Evolutionary conservation across 2,797 vertebrate genomes (phyloP).

Genomic region (Numenius phaeopus): DNA sequence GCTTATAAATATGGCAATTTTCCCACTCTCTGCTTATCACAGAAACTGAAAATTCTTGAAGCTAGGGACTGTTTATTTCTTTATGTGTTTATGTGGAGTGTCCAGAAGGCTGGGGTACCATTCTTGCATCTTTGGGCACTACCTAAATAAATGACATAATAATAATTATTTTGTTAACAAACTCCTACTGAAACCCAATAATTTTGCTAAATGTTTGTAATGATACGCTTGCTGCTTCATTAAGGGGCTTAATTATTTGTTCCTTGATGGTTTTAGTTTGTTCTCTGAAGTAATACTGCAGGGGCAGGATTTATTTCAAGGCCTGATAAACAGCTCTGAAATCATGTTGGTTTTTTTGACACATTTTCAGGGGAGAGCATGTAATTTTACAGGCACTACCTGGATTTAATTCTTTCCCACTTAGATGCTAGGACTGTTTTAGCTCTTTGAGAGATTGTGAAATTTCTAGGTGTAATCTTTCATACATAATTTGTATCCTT

Average conservation of each 20-base stretch:
- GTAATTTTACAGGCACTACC: background rate
- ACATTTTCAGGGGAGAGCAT: background rate
- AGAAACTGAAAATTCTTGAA: background rate
- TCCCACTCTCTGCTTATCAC: background rate
- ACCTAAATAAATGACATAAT: background rate
- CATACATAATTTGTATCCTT: background rate
- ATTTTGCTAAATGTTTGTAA: conserved; percentile 7
- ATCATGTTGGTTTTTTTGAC: background rate
- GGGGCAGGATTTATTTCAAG: background rate
- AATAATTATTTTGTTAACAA: background rate
- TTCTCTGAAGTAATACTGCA: background rate
- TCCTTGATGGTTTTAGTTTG: conserved; percentile 1
- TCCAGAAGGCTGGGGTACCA: background rate
- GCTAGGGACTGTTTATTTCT: background rate
- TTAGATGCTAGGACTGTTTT: background rate
- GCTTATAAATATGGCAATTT: background rate
- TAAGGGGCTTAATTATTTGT: conserved; percentile 23
- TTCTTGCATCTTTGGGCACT: background rate
- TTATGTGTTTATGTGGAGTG: background rate
- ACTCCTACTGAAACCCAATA: background rate
- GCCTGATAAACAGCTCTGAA: background rate
- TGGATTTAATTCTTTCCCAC: background rate
- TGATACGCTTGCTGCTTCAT: background rate
- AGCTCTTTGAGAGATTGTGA: background rate
- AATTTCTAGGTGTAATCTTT: background rate